Evolutionary conservation across 2,113 vertebrate species (phyloP), one percentile per base, ranked within the genome.

Genomic region (Burhinus oedicnemus): DNA sequence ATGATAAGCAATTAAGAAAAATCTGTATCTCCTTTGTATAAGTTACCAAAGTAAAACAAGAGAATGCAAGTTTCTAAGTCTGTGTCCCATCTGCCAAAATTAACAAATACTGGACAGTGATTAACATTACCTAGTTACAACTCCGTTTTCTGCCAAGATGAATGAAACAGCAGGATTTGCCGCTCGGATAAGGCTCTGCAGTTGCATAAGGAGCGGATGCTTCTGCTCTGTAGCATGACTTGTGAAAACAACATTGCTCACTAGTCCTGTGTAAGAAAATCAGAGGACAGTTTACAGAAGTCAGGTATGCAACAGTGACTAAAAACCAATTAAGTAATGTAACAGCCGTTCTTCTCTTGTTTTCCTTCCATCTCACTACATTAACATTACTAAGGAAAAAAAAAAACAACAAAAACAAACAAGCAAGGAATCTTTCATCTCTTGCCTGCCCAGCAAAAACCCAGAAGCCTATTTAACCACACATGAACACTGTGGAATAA

Each of bases 221-320:
- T 98, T 99, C 97, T 99, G 98, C 66, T 99, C 99, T 0, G 86
- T 76, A 9, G 99, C 97, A n/a, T 98, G 98, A 40, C 98, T 99
- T 8, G 99, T 99, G 95, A 99, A 99, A 77, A 99, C 98, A 81
- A 99, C 98, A 2, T 98, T 98, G 93, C 98, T 99, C 97, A 99
- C 99, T 74, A 99, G 89, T 11, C 99, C 99, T 99, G 97, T 29
- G 93, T 32, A 65, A 96, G n/a, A 94, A 92, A 95, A 96, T 9
- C 25, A 38, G 30, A 38, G 30, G 7, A 23, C 2, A 6, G 38
- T 14, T 87, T 12, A 85, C 21, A 66, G 4, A 36, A 54, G 11
- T 45, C 65, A 87, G 69, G 51, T 58, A 44, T 8, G n/a, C 18
- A 74, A 40, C 58, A 79, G 10, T 14, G 54, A 47, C 12, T 52